A percentile compares a stretch with the other conserved stretches of the same genome.
phyloP scores from a whole-genome alignment of 2,888 invertebrate genomes.

The Mamestra brassicae region DNA sequence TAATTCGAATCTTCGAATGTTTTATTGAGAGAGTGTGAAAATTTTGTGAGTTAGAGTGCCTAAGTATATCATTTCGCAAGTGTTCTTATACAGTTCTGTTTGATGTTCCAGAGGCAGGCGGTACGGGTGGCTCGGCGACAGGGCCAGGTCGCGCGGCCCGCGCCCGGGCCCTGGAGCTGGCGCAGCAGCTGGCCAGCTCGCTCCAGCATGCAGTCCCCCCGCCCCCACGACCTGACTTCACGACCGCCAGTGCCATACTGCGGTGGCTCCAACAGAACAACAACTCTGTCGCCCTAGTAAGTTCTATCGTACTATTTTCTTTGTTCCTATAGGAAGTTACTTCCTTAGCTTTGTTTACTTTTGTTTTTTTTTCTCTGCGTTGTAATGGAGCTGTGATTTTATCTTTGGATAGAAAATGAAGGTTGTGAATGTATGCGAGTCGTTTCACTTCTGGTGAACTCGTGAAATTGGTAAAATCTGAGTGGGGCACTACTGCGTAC shows the following conservation, averaged over 20 bases:
- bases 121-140: slow-evolving; percentile 75
- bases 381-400: slow-evolving; percentile 20
- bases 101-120: slow-evolving; percentile 82
- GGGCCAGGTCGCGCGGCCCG: slow-evolving; percentile 87
- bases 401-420: slow-evolving; percentile 1
- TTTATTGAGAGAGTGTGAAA: too few relatives aligned
- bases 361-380: slow-evolving; percentile 22
- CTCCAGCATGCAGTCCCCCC: slow-evolving; percentile 92
- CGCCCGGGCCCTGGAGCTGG: slow-evolving; percentile 91
- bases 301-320: slow-evolving; percentile 51
- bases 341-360: slow-evolving; percentile 40
- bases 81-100: background rate
- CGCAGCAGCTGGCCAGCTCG: slow-evolving; percentile 92
- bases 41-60: too few relatives aligned
- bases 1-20: too few relatives aligned
- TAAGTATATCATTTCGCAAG: too few relatives aligned
- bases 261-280: slow-evolving; percentile 92
- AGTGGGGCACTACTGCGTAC: background rate
- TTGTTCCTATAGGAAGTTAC: slow-evolving; percentile 38
- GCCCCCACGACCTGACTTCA: slow-evolving; percentile 92
- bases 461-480: background rate
- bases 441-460: background rate
- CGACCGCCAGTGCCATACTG: slow-evolving; percentile 92
- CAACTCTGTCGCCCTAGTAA: slow-evolving; percentile 86
- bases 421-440: slow-evolving; percentile 5